Evolutionary conservation across 1,140 invertebrate genomes (phyloP), one percentile per base, ranked within the genome.

Genomic region (Drosophila burlai): DNA sequence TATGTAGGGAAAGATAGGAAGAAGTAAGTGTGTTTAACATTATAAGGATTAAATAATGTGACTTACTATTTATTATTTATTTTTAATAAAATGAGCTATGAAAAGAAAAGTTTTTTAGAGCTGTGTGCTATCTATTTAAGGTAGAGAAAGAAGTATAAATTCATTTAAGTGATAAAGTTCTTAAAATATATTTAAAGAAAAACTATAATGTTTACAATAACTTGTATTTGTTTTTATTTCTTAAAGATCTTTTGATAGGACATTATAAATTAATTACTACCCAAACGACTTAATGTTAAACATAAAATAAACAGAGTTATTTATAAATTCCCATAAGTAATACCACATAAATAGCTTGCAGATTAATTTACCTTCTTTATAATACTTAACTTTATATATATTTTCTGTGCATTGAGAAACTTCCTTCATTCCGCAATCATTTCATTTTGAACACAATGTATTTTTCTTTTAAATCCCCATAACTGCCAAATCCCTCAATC

Each of bases 401-500:
- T 34, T 13, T 52, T 21, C 2, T 15, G 1, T 36, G 0, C 11
- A 4, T 21, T 15, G 2, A 36, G 38, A 21, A 55, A 1, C 13
- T 16, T 38, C 8, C 0, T 38, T 24, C 2, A 15, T 1, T 0
- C 18, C 4, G 2, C 15, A 55, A 38, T 24, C 4, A 55, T 24
- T 55, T 55, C 6, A 31, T 29, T n/a, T 38, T 5, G 9, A 13
- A 62, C 21, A 38, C 34, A 55, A 55, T 16, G 15, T 55, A 26
- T 65, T 26, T 16, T 18, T 18, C 24, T 13, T 24, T 2, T 3
- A n/a, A 2, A 29, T 6, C 13, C n/a, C 8, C 7, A 11, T 52
- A 21, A 21, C 47, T 74, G 34, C 47, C 38, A 50, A 45, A 47
- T 29, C 21, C 9, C 47, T 43, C 18, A 42, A 43, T 58, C 42